Evolutionary conservation across 1,140 invertebrate species (phyloP), one percentile per base, ranked within the genome.

Genomic region (Euwallacea similis): DNA sequence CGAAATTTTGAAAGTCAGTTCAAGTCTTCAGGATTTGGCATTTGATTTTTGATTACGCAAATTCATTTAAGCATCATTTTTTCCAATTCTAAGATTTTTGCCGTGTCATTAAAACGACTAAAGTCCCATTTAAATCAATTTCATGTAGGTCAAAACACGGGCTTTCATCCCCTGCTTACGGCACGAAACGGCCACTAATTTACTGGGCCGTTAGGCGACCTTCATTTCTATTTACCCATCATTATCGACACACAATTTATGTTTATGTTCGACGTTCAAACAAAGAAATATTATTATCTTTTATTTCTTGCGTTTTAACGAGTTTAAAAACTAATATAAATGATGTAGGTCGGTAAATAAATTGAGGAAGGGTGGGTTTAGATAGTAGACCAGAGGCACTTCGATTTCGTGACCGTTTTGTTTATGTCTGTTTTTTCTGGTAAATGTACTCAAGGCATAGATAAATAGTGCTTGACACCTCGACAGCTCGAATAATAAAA

Each of bases 231-330:
- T 65, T 65, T 65, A 16, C 21, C 63, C 63, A 54, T 65, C 63
- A 55, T 65, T 65, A 65, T 21, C 63, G 11, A 55, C 63, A 65
- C 63, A 65, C 16, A 65, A 65, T 65, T 16, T 53, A 65, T 65
- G 63, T 65, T 53, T 54, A 54, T 54, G 8, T 10, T 53, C n/a
- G 63, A 65, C 63, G 47, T 42, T 54, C 63, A 65, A 65, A 65
- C 63, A 65, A 65, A 65, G 63, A 65, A 65, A 65, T 65, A 65
- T 65, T 65, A 65, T 65, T 65, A 65, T 50, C 63, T 50, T 42
- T 65, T 65, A 50, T 54, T 53, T 46, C 11, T 41, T 21, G 0
- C 13, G 6, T 65, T 65, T 65, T 54, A 65, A 65, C 63, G 47
- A 55, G 13, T 65, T 50, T 41, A 46, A 53, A 53, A 65, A 65